Evolutionary conservation across 2,113 vertebrate species (phyloP).

Genomic region (Canis aureus): DNA sequence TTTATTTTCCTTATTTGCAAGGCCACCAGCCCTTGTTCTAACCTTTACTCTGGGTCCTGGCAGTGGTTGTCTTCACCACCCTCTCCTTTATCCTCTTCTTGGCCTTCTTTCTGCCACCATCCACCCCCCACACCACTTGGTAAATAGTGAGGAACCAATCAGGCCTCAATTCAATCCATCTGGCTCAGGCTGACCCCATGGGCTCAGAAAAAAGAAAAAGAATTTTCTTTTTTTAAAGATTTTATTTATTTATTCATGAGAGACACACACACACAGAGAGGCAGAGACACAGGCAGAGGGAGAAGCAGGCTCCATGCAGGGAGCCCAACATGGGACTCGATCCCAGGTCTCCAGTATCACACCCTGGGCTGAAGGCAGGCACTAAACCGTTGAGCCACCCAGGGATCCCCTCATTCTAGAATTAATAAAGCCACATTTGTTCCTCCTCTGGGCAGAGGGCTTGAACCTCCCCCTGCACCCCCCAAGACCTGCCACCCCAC

Average conservation of each 20-base stretch:
- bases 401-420: background rate
- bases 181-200: background rate
- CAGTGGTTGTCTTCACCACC: background rate
- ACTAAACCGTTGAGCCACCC: too few relatives aligned
- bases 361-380: too few relatives aligned
- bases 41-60: background rate
- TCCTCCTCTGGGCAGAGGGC: background rate
- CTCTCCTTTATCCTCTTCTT: background rate
- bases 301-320: too few relatives aligned
- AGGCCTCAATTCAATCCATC: background rate
- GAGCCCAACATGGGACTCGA: too few relatives aligned
- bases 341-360: too few relatives aligned
- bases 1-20: conserved; percentile 32
- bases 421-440: background rate
- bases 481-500: background rate
- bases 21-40: background rate
- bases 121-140: background rate
- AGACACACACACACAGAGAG: too few relatives aligned
- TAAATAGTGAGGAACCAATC: background rate
- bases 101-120: background rate
- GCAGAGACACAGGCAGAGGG: too few relatives aligned
- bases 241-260: too few relatives aligned
- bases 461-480: too few relatives aligned
- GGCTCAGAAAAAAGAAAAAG: background rate
- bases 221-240: background rate